phyloP scores from a whole-genome alignment of 2,797 vertebrate species.

The Botia kubotai region DNA sequence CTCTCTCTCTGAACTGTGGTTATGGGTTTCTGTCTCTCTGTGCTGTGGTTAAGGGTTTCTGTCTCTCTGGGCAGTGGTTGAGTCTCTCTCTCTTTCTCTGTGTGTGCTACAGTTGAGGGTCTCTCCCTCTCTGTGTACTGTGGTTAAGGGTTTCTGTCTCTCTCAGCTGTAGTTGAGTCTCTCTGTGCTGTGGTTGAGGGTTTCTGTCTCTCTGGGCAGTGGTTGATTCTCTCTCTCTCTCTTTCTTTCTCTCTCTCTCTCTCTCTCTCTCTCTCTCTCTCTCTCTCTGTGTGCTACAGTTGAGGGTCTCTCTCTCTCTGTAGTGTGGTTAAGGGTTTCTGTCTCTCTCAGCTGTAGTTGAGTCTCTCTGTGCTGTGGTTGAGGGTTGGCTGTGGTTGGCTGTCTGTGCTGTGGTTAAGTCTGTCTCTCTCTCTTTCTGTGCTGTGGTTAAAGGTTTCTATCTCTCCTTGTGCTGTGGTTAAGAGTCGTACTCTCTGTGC shows the following conservation, averaged over 20 bases:
- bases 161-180: no score
- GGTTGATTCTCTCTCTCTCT: conserved; percentile 28
- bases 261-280: no score
- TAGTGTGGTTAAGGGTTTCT: not conserved
- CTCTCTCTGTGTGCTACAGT: not conserved
- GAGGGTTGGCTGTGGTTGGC: not conserved
- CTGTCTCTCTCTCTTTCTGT: not conserved
- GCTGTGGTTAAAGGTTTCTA: not conserved
- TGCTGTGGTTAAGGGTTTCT: not conserved
- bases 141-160: no score
- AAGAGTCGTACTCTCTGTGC: not conserved
- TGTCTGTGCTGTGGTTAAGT: no score
- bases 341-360: not conserved
- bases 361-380: not conserved
- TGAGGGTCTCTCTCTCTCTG: not conserved
- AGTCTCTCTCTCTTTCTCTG: not conserved
- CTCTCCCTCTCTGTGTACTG: not conserved
- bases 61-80: not conserved
- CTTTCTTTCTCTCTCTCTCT: not conserved
- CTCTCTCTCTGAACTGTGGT: not conserved
- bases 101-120: not conserved
- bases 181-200: not conserved
- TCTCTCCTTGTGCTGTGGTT: not conserved
- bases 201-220: conserved; percentile 7
- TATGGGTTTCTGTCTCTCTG: not conserved